These are phyloP conservation scores for Grammomys surdaster DNA, from an alignment of 2,113 vertebrate species.

Conservation along the genomic window DNA sequence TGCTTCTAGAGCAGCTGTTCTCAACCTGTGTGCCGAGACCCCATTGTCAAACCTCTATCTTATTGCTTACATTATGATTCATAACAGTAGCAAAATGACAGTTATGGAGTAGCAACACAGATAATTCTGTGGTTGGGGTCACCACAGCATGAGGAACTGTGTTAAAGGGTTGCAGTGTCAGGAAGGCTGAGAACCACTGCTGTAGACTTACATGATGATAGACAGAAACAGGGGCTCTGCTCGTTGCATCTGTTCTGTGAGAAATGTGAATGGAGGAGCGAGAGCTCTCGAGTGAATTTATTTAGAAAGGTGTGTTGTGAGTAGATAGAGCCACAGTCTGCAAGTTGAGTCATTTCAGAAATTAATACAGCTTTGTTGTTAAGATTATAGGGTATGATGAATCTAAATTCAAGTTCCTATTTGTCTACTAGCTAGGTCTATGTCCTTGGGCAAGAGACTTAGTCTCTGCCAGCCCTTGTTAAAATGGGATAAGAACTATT, in stretches of 20 bases:
- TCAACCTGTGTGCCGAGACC: background rate
- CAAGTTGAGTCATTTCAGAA: conserved; percentile 48
- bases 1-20: background rate
- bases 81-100: background rate
- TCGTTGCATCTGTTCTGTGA: background rate
- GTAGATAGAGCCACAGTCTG: background rate
- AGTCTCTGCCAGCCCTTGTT: conserved; percentile 25
- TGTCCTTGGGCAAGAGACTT: conserved; percentile 37
- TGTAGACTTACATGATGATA: background rate
- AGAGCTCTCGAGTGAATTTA: background rate
- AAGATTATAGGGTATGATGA: background rate
- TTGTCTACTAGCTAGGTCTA: conserved; percentile 2
- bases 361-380: conserved; percentile 28
- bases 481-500: conserved; percentile 37
- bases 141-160: background rate
- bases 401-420: conserved; percentile 25
- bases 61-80: background rate
- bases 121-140: background rate
- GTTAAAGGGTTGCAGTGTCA: background rate
- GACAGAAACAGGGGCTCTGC: background rate
- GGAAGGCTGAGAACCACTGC: background rate
- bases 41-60: background rate
- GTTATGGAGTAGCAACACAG: background rate
- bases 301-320: background rate
- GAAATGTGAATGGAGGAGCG: background rate